Evolutionary conservation across 1,140 invertebrate genomes (phyloP).

Genomic region (Penaeus japonicus): DNA sequence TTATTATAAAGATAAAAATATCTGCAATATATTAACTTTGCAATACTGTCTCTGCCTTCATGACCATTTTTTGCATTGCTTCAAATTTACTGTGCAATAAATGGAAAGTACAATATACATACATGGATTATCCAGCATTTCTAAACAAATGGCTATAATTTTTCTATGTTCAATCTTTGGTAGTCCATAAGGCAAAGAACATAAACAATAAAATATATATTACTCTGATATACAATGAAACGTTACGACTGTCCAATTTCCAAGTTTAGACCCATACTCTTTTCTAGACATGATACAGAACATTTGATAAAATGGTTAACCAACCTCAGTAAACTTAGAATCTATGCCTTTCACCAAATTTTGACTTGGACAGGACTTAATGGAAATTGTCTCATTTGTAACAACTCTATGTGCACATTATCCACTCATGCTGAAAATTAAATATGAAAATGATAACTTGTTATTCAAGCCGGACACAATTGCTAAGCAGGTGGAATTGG

Average conservation of each 20-base stretch:
- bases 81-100: no score
- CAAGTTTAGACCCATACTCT: no score
- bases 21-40: constrained; percentile 48
- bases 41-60: constrained; percentile 40
- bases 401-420: no score
- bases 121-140: background rate
- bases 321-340: no score
- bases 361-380: no score
- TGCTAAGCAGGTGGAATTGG: no score
- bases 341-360: no score
- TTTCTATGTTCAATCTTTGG: constrained; percentile 27
- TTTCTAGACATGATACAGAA: background rate
- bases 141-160: background rate
- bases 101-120: no score
- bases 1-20: constrained; percentile 54
- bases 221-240: constrained; percentile 43
- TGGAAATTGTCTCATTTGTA: no score
- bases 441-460: no score
- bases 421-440: no score
- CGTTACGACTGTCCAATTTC: constrained; percentile 13
- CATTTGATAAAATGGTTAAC: background rate
- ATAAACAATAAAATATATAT: constrained; percentile 40
- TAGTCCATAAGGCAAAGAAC: constrained; percentile 41
- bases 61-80: constrained; percentile 3
- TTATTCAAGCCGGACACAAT: no score